Base-by-base conservation (phyloP, 2,888 invertebrate species). In the Drosophila formosana region DNA sequence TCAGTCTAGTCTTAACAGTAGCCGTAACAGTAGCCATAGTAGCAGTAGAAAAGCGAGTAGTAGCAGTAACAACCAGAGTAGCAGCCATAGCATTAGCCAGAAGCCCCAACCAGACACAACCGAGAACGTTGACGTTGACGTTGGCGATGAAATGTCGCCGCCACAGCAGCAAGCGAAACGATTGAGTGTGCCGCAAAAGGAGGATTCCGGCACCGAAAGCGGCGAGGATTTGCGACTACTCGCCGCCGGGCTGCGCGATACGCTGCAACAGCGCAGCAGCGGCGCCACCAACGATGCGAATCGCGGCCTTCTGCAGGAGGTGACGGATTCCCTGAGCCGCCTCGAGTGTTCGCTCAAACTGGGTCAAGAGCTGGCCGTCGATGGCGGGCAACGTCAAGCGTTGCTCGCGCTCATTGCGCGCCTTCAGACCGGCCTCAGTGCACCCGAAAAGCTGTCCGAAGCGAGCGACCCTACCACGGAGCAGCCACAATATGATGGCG, bases 301-400 rank as follows among this genome's bases (percentile, higher is more conserved):
- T 83, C 94, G 96, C 7, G 93, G 80, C 5, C 76, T 82, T 2
- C 73, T 96, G 46, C 94, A 95, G 28, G 97, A 97, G 90, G 96
- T 97, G 65, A 95, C 96, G 64, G 94, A 95, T 78, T 96, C 97
- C 30, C 93, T 97, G 34, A 94, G 94, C 63, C 95, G 96, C 47
- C 93, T 97, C 68, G 95, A 96, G 77, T 95, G 95, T 63, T 96
- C 96, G 3, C 93, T 97, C 6, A 95, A 95, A 72, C 93, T 94
- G 28, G 94, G 93, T 62, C 92, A 92, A 43, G 93, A 93, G 60
- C 90, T 93, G 13, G 90, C 92, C 34, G 89, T 94, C 8, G 94
- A 94, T 65, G 91, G 92, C 0, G 91, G 91, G 6, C 94, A 94
- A 75, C 94, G 94, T 58, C 92, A 94, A 56, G 95, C 96, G 23